Base-by-base conservation (phyloP, 2,888 invertebrate genomes). In the Drosophila planitibia region DNA sequence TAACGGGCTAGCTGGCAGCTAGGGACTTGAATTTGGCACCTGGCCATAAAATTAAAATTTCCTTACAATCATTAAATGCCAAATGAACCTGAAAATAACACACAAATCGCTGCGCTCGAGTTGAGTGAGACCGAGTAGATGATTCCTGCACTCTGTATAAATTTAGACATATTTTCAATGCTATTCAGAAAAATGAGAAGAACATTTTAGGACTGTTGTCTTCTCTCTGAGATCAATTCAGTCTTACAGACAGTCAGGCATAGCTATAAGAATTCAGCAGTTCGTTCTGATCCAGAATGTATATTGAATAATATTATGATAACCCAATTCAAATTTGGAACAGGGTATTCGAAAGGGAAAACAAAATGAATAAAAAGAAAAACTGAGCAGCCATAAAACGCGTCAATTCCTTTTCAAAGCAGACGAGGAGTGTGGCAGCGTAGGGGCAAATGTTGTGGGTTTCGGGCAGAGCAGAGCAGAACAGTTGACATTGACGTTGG, bases 1-100 rank as follows among this genome's bases (percentile, higher is more conserved):
- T 33, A 44, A n/a, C n/a, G 6, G 51, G 49, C 61, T 62, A 52
- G 72, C 47, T 62, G 39, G 75, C 57, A 22, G 62, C 68, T 69
- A 64, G 70, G 30, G 16, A n/a, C n/a, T 58, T 58, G 39, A 52
- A 67, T 75, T 82, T 83, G 89, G 87, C 81, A 79, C 77, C 76
- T 81, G 81, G 79, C 88, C 91, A 90, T 90, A 83, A 89, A 90
- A 91, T 91, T 89, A 90, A 88, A 89, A 87, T 88, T 89, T 83
- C 79, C 75, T 89, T 87, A 83, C 89, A 85, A 88, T 83, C 91
- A 92, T 91, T 92, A 87, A 91, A 89, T 83, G 86, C 83, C 81
- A 86, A 92, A 91, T 91, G 92, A 91, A 92, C 85, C 91, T 86
- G 91, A 92, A 92, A 92, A 92, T 92, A 89, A 87, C 90, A 91